phyloP scores from a whole-genome alignment of 2,113 vertebrate genomes.

The Indicator indicator region DNA sequence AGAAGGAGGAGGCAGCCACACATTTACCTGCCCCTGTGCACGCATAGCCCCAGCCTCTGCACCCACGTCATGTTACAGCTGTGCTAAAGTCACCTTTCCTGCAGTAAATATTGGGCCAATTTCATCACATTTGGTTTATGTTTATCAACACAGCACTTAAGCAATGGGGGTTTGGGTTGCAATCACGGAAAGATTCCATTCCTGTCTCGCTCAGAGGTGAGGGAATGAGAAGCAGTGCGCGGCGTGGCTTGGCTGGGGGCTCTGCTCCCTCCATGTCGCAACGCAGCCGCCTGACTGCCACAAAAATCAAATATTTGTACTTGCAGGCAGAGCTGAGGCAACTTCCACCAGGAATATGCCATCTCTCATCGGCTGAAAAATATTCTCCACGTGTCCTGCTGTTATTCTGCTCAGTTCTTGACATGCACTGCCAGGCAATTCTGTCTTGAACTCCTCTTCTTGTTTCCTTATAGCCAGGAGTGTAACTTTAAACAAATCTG shows the following conservation, averaged over 20 bases:
- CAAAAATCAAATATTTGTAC: slow-evolving; percentile 16
- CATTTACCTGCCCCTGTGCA: fast-evolving
- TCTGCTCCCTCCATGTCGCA: neutral
- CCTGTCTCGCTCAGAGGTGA: neutral
- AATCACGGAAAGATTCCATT: neutral
- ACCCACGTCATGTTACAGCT: neutral
- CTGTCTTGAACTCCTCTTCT: neutral
- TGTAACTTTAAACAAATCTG: neutral
- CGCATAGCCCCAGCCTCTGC: neutral
- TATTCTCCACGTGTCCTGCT: fast-evolving
- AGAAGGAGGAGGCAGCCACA: fast-evolving
- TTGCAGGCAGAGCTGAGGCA: neutral
- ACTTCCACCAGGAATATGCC: neutral
- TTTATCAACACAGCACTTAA: slow-evolving; percentile 15
- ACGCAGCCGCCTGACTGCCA: neutral
- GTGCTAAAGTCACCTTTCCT: slow-evolving; percentile 9
- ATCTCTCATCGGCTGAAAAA: neutral
- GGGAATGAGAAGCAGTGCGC: neutral
- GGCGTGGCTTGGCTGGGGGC: neutral
- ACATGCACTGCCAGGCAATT: neutral
- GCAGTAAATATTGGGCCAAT: slow-evolving; percentile 5
- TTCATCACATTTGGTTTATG: slow-evolving; percentile 18
- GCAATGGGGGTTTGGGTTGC: slow-evolving; percentile 20
- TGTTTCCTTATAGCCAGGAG: neutral
- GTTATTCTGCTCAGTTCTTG: neutral